Percentiles rank a stretch among this genome's conserved stretches.
phyloP scores from a whole-genome alignment of 2,888 invertebrate genomes.

The Chrysopilus asiliformis region DNA sequence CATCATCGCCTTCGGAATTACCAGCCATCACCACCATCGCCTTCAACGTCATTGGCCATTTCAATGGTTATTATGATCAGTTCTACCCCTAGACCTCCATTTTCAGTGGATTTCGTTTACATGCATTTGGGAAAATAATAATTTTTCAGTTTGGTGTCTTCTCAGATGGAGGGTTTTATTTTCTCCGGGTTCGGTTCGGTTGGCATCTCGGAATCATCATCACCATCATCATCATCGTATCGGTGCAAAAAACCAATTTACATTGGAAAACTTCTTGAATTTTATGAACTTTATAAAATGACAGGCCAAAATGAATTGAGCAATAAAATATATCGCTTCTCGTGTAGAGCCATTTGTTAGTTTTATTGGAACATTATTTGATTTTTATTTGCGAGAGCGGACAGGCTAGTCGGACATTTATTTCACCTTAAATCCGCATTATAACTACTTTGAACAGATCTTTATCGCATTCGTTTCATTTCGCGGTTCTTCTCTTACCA shows the following conservation, averaged over 20 bases:
- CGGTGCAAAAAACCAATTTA: constrained; percentile 10
- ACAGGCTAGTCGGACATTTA: constrained; percentile 2
- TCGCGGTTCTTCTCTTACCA: no score
- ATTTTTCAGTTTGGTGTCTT: no score
- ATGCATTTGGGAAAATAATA: no score
- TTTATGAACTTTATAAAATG: constrained; percentile 14
- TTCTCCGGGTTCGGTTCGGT: not conserved
- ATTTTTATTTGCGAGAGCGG: constrained; percentile 8
- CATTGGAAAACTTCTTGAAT: constrained; percentile 12
- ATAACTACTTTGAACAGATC: no score
- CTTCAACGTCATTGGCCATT: no score
- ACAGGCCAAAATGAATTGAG: constrained; percentile 14
- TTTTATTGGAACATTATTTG: constrained; percentile 12
- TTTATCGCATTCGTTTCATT: no score
- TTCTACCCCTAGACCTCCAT: no score
- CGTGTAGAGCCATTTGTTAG: constrained; percentile 5
- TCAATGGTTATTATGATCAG: no score
- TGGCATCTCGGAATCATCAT: not conserved
- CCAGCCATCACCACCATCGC: no score
- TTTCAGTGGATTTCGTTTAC: no score
- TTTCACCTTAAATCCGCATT: constrained; percentile 1
- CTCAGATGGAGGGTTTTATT: no score
- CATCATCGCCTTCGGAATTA: no score
- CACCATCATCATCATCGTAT: not conserved
- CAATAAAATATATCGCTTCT: constrained; percentile 12